These are phyloP conservation scores for Ceramica pisi DNA, from an alignment of 2,888 invertebrate species.

Conservation along the genomic window DNA sequence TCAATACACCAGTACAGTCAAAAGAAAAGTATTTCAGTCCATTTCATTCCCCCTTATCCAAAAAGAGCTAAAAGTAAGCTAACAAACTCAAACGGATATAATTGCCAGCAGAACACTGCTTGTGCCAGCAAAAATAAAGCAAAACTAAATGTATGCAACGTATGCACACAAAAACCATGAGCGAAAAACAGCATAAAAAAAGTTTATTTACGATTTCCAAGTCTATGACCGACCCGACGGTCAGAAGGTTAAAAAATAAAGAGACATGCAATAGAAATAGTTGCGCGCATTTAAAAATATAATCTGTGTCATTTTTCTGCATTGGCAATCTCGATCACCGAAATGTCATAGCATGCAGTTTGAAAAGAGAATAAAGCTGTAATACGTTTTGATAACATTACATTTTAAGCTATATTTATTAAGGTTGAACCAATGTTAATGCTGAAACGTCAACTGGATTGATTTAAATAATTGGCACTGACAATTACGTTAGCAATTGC, in stretches of 20 bases:
- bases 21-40: conserved; percentile 37
- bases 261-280: conserved; percentile 13
- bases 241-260: conserved; percentile 58
- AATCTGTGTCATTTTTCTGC: conserved; percentile 36
- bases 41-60: conserved; percentile 34
- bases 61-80: conserved; percentile 44
- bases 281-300: conserved; percentile 22
- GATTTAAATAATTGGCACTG: conserved; percentile 55
- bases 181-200: conserved; percentile 41
- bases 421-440: conserved; percentile 54
- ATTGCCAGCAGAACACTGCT: conserved; percentile 52
- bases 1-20: neutral
- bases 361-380: conserved; percentile 15
- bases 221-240: conserved; percentile 55
- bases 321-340: conserved; percentile 33
- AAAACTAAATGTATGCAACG: conserved; percentile 56
- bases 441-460: conserved; percentile 35
- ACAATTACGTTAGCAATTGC: conserved; percentile 26
- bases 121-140: conserved; percentile 42
- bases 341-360: conserved; percentile 26
- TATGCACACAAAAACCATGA: conserved; percentile 49
- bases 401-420: conserved; percentile 38
- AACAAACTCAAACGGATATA: conserved; percentile 53
- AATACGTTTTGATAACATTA: conserved; percentile 10
- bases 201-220: conserved; percentile 49